Base-by-base conservation (phyloP, 2,797 vertebrate species). In the Amblyraja radiata region DNA sequence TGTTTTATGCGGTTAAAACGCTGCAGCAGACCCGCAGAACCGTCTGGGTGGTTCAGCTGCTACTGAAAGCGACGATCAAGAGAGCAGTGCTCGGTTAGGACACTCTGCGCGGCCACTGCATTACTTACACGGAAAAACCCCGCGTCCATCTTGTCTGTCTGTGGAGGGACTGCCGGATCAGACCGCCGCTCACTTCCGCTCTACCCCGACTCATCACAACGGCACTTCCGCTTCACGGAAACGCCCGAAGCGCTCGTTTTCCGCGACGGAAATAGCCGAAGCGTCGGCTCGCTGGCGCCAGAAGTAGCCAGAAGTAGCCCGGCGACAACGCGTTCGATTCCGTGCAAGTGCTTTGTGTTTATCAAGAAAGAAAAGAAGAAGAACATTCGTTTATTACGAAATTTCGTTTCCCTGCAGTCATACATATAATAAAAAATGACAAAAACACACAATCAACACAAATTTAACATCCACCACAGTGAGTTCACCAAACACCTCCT, bases 61-160 rank as follows among this genome's bases (percentile, higher is more conserved):
- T 2, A 18, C 61, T 21, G 32, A 7, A 68, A 18, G 0, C 6
- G n/a, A 8, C 7, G n/a, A n/a, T 7, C 61, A 18, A 18, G 16
- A 16, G 32, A 63, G 28, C n/a, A 2, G 28, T 21, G 14, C n/a
- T 88, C 84, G n/a, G n/a, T 21, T 16, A 21, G 63, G 14, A 36
- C 7, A 9, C 61, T 88, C 13, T 1, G 28, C 58, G 18, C 6
- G 61, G 21, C 71, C 11, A 11, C 71, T 54, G 11, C 23, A 74
- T 6, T 93, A 94, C 97, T 97, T 97, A 97, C 97, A 97, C 97
- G 97, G 97, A 97, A 97, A 94, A 97, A 97, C 93, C 97, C 97
- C 97, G 97, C 97, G 96, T 97, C 97, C 97, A 97, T 97, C 95
- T 96, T 93, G 94, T 94, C 94, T 39, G 90, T 58, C 90, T 92